phyloP scores from a whole-genome alignment of 1,140 invertebrate genomes.

The Hypothenemus hampei region DNA sequence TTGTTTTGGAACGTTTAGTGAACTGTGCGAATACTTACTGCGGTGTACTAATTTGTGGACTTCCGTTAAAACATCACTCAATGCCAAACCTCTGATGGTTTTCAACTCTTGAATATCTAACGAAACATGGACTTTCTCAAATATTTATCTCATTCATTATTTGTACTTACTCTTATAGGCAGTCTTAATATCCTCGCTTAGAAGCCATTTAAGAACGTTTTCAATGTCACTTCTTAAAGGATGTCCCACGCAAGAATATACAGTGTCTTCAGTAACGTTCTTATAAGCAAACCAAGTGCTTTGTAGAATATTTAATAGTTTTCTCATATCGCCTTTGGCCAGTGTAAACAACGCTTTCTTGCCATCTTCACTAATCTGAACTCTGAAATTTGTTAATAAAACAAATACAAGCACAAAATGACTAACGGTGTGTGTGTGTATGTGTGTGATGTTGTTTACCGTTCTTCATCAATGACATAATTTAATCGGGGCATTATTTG shows the following conservation, averaged over 20 bases:
- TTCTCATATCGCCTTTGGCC: slow-evolving; percentile 96
- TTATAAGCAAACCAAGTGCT: slow-evolving; percentile 77
- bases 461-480: slow-evolving; percentile 80
- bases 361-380: slow-evolving; percentile 85
- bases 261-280: slow-evolving; percentile 82
- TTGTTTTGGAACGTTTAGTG: too few relatives aligned
- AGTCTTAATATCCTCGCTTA: slow-evolving; percentile 77
- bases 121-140: slow-evolving; percentile 1
- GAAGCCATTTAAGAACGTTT: slow-evolving; percentile 80
- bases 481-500: slow-evolving; percentile 90
- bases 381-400: slow-evolving; percentile 52
- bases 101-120: slow-evolving; percentile 81
- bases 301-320: slow-evolving; percentile 93
- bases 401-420: too few relatives aligned
- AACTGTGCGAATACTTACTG: too few relatives aligned
- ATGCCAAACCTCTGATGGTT: slow-evolving; percentile 78
- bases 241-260: slow-evolving; percentile 96
- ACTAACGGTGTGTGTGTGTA: too few relatives aligned
- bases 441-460: slow-evolving; percentile 53
- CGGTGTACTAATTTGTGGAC: slow-evolving; percentile 78
- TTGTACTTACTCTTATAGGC: slow-evolving; percentile 82
- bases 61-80: slow-evolving; percentile 87
- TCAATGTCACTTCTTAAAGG: slow-evolving; percentile 87
- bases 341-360: slow-evolving; percentile 85
- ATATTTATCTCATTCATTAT: not conserved